Conservation (phyloP, 2,888 invertebrate species). For the Hirtodrosophila duncani region DNA sequence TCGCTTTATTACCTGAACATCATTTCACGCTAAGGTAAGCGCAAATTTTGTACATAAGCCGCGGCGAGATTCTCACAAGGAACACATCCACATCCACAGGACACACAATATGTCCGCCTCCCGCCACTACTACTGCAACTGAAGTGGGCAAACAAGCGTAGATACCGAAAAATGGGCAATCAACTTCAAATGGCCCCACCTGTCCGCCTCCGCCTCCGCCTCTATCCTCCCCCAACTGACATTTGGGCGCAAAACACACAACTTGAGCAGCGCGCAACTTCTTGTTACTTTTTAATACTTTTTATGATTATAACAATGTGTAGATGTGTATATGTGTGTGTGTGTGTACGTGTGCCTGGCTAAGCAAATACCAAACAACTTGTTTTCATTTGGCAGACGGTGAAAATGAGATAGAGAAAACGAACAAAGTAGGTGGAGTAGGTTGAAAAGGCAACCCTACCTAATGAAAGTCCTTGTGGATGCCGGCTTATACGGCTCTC, state of each 20-base stretch:
- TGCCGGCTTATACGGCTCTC: too few species aligned
- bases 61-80: conserved; percentile 48
- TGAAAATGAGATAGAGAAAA: conserved; percentile 4
- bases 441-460: conserved; percentile 14
- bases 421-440: conserved; percentile 5
- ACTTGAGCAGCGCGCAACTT: too few species aligned
- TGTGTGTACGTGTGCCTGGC: neutral
- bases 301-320: conserved; percentile 70
- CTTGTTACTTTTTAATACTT: conserved; percentile 65
- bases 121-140: conserved; percentile 7
- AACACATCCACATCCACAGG: conserved; percentile 7
- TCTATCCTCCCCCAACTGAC: neutral
- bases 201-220: conserved; percentile 15
- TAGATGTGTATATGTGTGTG: conserved; percentile 41
- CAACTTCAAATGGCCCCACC: conserved; percentile 64
- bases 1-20: conserved; percentile 61
- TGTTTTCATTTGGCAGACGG: conserved; percentile 39
- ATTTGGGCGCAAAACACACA: conserved; percentile 1
- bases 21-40: conserved; percentile 71
- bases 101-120: neutral
- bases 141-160: conserved; percentile 64
- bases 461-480: conserved; percentile 51
- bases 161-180: conserved; percentile 66
- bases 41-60: conserved; percentile 59
- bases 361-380: conserved; percentile 63